Conservation (phyloP, 2,113 vertebrate genomes). For the Oceanodroma tethys region DNA sequence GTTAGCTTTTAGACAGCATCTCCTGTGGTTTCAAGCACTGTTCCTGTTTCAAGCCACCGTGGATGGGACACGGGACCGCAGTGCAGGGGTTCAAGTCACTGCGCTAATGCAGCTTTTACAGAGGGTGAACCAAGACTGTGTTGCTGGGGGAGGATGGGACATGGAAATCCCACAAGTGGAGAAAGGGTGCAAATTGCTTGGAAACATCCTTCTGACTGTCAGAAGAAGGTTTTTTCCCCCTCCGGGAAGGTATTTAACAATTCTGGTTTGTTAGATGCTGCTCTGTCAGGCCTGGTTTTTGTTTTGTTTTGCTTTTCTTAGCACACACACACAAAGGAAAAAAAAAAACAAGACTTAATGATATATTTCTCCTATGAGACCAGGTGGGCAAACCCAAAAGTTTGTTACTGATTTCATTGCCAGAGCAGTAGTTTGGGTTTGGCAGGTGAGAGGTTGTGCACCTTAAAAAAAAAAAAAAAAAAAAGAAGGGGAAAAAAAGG, state of each 20-base stretch:
- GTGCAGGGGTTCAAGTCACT: background rate
- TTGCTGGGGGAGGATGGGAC: background rate
- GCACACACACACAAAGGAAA: background rate
- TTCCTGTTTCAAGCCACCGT: background rate
- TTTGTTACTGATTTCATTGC: background rate
- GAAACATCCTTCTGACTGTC: background rate
- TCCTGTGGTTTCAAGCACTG: no score
- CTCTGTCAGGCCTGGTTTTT: background rate
- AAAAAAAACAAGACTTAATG: background rate
- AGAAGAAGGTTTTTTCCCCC: background rate
- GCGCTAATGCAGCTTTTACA: background rate
- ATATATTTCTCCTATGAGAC: background rate
- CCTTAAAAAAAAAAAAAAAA: background rate
- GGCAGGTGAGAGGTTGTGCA: background rate
- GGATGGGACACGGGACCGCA: no score
- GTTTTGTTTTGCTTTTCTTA: background rate
- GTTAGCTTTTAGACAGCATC: background rate
- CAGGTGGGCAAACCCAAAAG: background rate
- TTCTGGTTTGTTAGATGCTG: background rate
- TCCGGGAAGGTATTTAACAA: background rate
- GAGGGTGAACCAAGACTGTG: accelerated
- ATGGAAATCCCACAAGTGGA: background rate
- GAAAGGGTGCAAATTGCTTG: background rate
- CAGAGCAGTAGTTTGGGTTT: background rate
- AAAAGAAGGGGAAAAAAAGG: background rate